Evolutionary conservation across 2,888 invertebrate species (phyloP).

Genomic region (Cartodere bifasciata): DNA sequence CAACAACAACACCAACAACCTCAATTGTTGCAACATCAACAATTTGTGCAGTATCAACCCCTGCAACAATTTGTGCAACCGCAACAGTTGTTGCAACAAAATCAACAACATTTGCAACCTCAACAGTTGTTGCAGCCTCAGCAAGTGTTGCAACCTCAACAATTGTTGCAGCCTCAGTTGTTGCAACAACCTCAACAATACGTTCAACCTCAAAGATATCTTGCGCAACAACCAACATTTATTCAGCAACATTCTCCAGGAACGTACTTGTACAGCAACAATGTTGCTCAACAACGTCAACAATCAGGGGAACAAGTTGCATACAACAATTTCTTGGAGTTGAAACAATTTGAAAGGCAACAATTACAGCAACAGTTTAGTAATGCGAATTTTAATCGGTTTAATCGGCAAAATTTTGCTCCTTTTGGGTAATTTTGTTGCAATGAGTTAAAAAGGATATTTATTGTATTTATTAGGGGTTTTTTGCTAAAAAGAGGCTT

Average conservation of each 20-base stretch:
- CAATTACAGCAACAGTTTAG: conserved; percentile 21
- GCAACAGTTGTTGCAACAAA: conserved; percentile 16
- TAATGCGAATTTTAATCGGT: no score
- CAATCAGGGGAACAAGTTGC: no score
- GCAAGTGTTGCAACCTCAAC: conserved; percentile 9
- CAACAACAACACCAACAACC: conserved; percentile 12
- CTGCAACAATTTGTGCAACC: conserved; percentile 9
- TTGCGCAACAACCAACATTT: conserved; percentile 9
- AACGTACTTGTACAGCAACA: no score
- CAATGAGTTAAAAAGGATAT: no score
- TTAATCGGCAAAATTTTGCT: no score
- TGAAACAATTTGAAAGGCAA: conserved; percentile 11
- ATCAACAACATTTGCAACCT: conserved; percentile 9
- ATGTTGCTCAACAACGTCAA: no score
- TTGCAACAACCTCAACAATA: conserved; percentile 15
- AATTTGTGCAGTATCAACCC: conserved; percentile 6
- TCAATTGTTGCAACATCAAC: conserved; percentile 17
- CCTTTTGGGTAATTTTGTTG: no score
- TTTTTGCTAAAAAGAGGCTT: no score
- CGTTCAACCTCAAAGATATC: conserved; percentile 7
- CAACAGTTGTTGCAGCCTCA: conserved; percentile 4
- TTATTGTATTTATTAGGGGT: no score
- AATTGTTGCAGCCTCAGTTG: conserved; percentile 16
- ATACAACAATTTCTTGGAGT: no score
- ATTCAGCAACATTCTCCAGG: conserved; percentile 15